phyloP scores from a whole-genome alignment of 2,888 invertebrate species.

The Pyralis farinalis region DNA sequence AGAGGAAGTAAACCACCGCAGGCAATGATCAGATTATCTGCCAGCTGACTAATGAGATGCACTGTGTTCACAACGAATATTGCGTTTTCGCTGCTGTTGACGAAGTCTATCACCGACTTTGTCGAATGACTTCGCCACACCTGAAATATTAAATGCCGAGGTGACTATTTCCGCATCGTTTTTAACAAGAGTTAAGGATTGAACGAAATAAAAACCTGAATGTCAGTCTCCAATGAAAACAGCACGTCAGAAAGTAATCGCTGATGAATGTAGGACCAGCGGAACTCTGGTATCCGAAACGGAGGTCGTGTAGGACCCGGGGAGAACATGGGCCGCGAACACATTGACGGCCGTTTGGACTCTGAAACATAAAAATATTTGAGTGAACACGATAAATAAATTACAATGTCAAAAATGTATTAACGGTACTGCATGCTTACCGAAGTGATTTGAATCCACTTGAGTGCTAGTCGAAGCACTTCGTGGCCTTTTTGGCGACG shows the following conservation, averaged over 20 bases:
- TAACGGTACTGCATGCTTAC: constrained; percentile 65
- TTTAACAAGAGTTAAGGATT: neutral
- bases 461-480: constrained; percentile 91
- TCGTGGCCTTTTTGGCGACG: constrained; percentile 87
- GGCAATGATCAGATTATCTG: constrained; percentile 99
- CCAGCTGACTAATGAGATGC: constrained; percentile 98
- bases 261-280: constrained; percentile 99
- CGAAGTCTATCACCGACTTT: constrained; percentile 98
- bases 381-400: too few relatives aligned
- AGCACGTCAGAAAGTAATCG: constrained; percentile 96
- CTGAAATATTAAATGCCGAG: constrained; percentile 31
- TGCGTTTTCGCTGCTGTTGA: constrained; percentile 98
- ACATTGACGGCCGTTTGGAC: constrained; percentile 82
- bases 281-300: constrained; percentile 99
- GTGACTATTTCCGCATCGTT: too few relatives aligned
- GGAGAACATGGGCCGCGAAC: constrained; percentile 94
- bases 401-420: too few relatives aligned
- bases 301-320: constrained; percentile 96
- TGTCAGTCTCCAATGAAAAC: constrained; percentile 98
- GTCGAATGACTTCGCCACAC: constrained; percentile 95
- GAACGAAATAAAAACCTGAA: constrained; percentile 84
- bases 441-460: constrained; percentile 92
- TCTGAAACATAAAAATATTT: constrained; percentile 41
- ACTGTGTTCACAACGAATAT: constrained; percentile 99
- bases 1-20: constrained; percentile 98